Conservation (phyloP, 2,113 vertebrate genomes). For the Myodes glareolus region DNA sequence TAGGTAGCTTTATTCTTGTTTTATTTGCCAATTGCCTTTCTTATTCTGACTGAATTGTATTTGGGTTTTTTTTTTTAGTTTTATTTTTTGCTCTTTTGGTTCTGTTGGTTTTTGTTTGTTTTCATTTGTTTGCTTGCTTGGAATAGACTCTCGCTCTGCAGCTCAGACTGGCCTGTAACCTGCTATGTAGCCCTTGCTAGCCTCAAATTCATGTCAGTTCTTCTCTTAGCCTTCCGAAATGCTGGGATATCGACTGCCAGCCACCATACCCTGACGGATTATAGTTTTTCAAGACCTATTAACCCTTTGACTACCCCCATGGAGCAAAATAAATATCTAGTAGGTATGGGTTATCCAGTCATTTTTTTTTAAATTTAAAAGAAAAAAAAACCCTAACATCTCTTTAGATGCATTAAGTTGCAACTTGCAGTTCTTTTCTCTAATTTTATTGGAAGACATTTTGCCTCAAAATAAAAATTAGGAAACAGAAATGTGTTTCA, state of each 20-base stretch:
- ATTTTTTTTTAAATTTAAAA: neutral
- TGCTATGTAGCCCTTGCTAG: neutral
- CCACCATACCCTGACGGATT: neutral
- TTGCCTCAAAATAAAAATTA: slow-evolving; percentile 22
- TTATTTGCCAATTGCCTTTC: neutral
- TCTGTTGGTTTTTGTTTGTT: neutral
- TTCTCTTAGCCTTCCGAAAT: neutral
- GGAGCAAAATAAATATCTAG: neutral
- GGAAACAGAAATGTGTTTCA: neutral
- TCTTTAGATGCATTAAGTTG: neutral
- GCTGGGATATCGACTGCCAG: neutral
- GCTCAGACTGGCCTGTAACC: neutral
- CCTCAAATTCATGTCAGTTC: neutral
- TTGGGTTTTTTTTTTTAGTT: neutral
- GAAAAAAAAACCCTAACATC: neutral
- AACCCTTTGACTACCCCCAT: neutral
- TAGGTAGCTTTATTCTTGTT: neutral
- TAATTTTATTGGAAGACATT: slow-evolving; percentile 19
- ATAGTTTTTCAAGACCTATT: neutral
- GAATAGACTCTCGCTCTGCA: neutral
- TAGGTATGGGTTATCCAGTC: neutral
- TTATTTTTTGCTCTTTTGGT: neutral
- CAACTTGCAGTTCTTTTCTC: slow-evolving; percentile 23
- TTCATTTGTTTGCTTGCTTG: neutral
- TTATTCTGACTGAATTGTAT: neutral